Conservation (phyloP, 2,888 invertebrate species). For the Elmis aenea region DNA sequence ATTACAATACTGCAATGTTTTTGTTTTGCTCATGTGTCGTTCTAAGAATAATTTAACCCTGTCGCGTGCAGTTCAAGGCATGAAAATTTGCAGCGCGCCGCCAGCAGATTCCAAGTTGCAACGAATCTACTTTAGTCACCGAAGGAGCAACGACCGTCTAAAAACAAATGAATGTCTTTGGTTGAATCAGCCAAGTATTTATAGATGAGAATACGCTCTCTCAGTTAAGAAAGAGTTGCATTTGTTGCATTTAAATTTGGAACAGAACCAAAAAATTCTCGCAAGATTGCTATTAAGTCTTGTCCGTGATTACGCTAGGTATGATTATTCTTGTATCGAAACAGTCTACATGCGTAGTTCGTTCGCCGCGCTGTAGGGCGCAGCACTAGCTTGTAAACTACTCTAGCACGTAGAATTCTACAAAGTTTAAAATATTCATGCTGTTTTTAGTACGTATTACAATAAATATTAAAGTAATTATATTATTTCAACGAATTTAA, state of each 20-base stretch:
- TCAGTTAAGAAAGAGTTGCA: constrained; percentile 6
- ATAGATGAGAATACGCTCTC: constrained; percentile 25
- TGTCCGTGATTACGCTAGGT: too few relatives aligned
- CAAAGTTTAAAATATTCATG: too few relatives aligned
- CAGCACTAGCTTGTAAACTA: too few relatives aligned
- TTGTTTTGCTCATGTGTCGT: constrained; percentile 15
- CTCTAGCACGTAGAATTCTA: too few relatives aligned
- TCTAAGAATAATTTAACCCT: constrained; percentile 38
- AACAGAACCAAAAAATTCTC: constrained; percentile 2
- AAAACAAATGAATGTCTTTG: constrained; percentile 38
- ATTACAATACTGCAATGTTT: constrained; percentile 13
- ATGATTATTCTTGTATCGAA: too few relatives aligned
- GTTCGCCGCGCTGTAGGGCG: too few relatives aligned
- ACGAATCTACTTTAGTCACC: constrained; percentile 33
- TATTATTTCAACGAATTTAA: too few relatives aligned
- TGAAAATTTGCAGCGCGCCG: constrained; percentile 36
- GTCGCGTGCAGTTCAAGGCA: constrained; percentile 37
- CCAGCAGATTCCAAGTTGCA: constrained; percentile 35
- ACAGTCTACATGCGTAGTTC: too few relatives aligned
- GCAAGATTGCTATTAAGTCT: too few relatives aligned
- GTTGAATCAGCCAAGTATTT: constrained; percentile 37
- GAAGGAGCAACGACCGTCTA: constrained; percentile 37
- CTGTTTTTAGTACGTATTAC: too few relatives aligned
- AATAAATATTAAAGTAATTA: too few relatives aligned
- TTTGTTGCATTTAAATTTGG: constrained; percentile 11